Evolutionary conservation across 2,797 vertebrate species (phyloP), one percentile per base, ranked within the genome.

Genomic region (Darevskia mixta): DNA sequence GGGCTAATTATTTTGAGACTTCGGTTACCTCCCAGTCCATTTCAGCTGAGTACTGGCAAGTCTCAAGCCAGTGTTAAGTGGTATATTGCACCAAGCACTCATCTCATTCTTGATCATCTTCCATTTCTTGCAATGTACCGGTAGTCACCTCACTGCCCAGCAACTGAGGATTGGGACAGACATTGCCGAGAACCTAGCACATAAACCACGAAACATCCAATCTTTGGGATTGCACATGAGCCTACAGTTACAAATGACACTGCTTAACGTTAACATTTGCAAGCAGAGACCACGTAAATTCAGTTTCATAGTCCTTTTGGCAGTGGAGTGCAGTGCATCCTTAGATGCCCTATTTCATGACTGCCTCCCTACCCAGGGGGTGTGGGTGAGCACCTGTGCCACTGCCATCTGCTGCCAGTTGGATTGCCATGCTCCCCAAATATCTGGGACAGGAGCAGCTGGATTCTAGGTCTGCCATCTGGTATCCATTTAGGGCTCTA

Each of bases 1-100:
- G 75, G 87, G 86, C 89, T 95, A 94, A 95, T 95, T 95, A 93
- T 3, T 80, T 75, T 61, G 91, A 91, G 61, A 87, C n/a, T 72
- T 91, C 88, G 32, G 17, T 73, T 82, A 27, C 86, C 91, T 86
- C 90, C 82, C 27, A 91, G 78, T 55, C 89, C 23, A 17, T 89
- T 66, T 93, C 88, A 58, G 18, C n/a, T 9, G 43, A 67, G 76
- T 27, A 49, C 55, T 64, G 35, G n/a, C 27, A 49, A 13, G 17
- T 25, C 15, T 15, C 20, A 55, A 79, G 32, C 15, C 45, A 38
- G 45, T 25, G n/a, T 55, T 27, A 18, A 79, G 76, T 38, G 18
- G 15, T 27, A 38, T 69, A 71, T 49, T 55, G 43, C 32, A 71
- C 64, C 76, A 32, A 32, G 25, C 32, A 6, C 23, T 27, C 32